Evolutionary conservation across 2,888 invertebrate genomes (phyloP).

Genomic region (Parascotia fuliginaria): DNA sequence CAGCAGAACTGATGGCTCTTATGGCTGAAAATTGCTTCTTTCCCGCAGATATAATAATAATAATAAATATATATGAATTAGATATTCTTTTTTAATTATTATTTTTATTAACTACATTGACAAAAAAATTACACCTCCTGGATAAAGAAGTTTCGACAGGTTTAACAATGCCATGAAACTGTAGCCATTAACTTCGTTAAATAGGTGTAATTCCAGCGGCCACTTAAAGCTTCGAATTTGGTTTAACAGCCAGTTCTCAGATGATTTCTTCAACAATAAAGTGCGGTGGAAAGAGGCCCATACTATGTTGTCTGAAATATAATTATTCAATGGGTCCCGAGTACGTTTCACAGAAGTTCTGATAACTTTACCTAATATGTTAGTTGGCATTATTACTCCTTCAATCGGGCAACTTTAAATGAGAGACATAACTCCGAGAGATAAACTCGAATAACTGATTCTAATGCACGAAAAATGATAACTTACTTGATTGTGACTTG

Average conservation of each 20-base stretch:
- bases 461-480: too few relatives aligned
- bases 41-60: too few relatives aligned
- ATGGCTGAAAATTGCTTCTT: too few relatives aligned
- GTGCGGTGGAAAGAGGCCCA: slow-evolving; percentile 78
- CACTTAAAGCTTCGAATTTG: slow-evolving; percentile 61
- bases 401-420: too few relatives aligned
- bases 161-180: slow-evolving; percentile 72
- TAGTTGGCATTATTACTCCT: too few relatives aligned
- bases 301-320: slow-evolving; percentile 54
- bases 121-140: slow-evolving; percentile 61
- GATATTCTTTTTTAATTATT: too few relatives aligned
- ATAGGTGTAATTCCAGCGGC: slow-evolving; percentile 72
- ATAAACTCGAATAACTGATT: too few relatives aligned
- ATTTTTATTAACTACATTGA: neutral
- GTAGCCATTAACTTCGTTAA: slow-evolving; percentile 52
- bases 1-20: too few relatives aligned
- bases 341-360: too few relatives aligned
- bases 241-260: slow-evolving; percentile 52
- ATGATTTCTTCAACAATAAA: slow-evolving; percentile 51
- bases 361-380: too few relatives aligned
- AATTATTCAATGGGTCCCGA: neutral
- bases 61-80: too few relatives aligned
- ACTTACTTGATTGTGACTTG: slow-evolving; percentile 44
- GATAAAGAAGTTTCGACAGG: slow-evolving; percentile 67
- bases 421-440: too few relatives aligned